Conservation (phyloP, 2,797 vertebrate genomes). For the Alosa sapidissima region DNA sequence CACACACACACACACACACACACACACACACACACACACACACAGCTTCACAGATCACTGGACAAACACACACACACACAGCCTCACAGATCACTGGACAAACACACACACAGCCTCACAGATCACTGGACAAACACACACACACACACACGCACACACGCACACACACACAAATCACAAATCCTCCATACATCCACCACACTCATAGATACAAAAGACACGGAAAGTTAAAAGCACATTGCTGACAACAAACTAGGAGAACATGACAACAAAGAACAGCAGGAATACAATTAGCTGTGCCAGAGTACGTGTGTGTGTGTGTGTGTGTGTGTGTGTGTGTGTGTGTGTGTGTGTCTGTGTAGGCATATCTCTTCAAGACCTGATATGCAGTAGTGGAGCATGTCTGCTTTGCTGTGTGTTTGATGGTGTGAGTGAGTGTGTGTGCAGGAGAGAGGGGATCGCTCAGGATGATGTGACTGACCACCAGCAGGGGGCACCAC, state of each 20-base stretch:
- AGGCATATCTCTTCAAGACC: background rate
- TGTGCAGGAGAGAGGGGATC: constrained; percentile 27
- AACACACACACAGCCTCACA: constrained; percentile 35
- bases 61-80: background rate
- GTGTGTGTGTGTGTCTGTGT: background rate
- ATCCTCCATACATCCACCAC: constrained; percentile 38
- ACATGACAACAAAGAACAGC: constrained; percentile 62
- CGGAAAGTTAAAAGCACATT: constrained; percentile 22
- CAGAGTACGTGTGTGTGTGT: background rate
- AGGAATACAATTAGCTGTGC: constrained; percentile 43
- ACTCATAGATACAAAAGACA: background rate
- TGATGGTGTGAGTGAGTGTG: constrained; percentile 1
- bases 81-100: no score
- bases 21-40: constrained; percentile 50
- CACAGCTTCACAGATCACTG: constrained; percentile 54
- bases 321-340: constrained; percentile 24
- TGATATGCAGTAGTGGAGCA: background rate
- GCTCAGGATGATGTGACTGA: constrained; percentile 76
- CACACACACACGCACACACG: constrained; percentile 44
- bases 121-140: no score
- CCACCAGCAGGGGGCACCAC: constrained; percentile 98
- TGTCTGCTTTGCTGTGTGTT: no score
- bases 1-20: constrained; percentile 53
- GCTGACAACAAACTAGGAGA: constrained; percentile 63
- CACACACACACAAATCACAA: constrained; percentile 60